phyloP scores from a whole-genome alignment of 2,797 vertebrate species.

The Rallus crepitans region DNA sequence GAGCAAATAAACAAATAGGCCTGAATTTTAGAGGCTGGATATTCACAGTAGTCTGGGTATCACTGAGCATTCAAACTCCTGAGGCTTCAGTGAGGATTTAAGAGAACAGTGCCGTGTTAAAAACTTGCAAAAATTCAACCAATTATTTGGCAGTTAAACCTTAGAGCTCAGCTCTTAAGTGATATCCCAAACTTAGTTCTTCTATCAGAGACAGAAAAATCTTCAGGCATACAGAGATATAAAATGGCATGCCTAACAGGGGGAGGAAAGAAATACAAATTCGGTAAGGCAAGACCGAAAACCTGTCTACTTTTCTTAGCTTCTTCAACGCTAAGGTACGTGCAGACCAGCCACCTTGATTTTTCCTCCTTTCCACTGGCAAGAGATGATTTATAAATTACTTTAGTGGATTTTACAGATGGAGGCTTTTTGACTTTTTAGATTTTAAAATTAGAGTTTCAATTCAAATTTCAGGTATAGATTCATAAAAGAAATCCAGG shows the following conservation, averaged over 20 bases:
- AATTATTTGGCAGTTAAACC: background rate
- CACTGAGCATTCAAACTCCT: background rate
- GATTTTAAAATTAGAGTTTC: background rate
- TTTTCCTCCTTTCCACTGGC: background rate
- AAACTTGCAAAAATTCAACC: background rate
- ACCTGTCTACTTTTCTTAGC: background rate
- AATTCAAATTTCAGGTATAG: background rate
- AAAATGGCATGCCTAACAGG: background rate
- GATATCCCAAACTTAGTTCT: background rate
- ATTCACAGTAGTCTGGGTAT: background rate
- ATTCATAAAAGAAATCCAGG: slow-evolving; percentile 31
- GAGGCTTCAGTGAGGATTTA: background rate
- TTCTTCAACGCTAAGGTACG: background rate
- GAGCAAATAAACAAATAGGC: background rate
- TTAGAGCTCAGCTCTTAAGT: background rate
- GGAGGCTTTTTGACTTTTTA: background rate
- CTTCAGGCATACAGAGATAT: background rate
- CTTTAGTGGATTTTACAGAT: background rate
- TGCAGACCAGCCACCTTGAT: background rate
- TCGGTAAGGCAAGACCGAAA: background rate
- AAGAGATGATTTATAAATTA: background rate
- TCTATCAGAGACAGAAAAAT: background rate
- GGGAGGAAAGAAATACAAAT: background rate
- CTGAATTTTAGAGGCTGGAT: background rate
- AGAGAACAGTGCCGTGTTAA: background rate